Conservation (phyloP, 2,888 invertebrate species). For the Erebia ligea region DNA sequence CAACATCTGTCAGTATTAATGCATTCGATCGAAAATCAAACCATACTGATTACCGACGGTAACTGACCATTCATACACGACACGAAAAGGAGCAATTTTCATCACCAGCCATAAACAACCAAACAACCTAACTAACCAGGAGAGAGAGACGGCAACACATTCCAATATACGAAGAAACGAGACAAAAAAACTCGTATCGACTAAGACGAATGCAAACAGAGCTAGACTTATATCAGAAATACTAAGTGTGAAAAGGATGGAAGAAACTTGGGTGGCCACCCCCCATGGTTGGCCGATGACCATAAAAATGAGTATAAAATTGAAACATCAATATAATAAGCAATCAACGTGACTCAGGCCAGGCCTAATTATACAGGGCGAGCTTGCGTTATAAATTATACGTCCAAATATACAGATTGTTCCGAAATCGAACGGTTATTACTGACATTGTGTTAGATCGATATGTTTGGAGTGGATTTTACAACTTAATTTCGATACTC, state of each 20-base stretch:
- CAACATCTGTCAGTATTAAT: constrained; percentile 58
- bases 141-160: constrained; percentile 43
- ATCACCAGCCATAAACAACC: constrained; percentile 64
- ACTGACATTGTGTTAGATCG: constrained; percentile 15
- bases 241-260: constrained; percentile 55
- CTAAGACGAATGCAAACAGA: constrained; percentile 61
- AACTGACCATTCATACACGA: constrained; percentile 33
- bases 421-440: constrained; percentile 54
- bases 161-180: constrained; percentile 49
- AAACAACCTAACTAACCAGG: constrained; percentile 58
- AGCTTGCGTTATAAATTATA: constrained; percentile 77
- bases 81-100: constrained; percentile 67
- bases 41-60: constrained; percentile 35
- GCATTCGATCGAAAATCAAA: constrained; percentile 41
- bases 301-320: constrained; percentile 84
- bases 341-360: constrained; percentile 74
- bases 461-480: constrained; percentile 15
- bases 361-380: constrained; percentile 79
- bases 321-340: constrained; percentile 84
- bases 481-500: constrained; percentile 8
- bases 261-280: constrained; percentile 79
- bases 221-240: constrained; percentile 55
- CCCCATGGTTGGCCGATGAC: constrained; percentile 83
- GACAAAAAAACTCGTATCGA: constrained; percentile 57
- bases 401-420: constrained; percentile 68